These are phyloP conservation scores for Clepsis dumicolana DNA, from an alignment of 2,888 invertebrate species.

Conservation along the genomic window DNA sequence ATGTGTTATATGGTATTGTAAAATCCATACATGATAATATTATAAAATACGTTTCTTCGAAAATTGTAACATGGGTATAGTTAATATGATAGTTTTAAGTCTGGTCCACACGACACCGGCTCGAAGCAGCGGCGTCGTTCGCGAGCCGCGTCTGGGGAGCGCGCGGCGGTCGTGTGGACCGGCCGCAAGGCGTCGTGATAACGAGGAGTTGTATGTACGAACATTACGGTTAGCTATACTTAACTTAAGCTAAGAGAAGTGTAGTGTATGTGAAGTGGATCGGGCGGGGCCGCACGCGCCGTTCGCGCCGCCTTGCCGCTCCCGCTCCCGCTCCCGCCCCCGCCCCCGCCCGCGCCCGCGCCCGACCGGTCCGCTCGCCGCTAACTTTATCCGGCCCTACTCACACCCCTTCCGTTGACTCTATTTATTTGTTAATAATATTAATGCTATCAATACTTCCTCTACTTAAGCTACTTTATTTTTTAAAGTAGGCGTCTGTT, in stretches of 20 bases:
- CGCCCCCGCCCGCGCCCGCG: conserved; percentile 80
- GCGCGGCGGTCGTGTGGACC: conserved; percentile 35
- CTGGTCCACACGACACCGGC: conserved; percentile 40
- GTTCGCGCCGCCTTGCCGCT: conserved; percentile 81
- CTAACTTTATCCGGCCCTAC: conserved; percentile 40
- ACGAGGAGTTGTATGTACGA: conserved; percentile 65
- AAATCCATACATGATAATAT: conserved; percentile 52
- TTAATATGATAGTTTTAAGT: conserved; percentile 60
- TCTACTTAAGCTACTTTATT: conserved; percentile 50
- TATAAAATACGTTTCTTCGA: conserved; percentile 61
- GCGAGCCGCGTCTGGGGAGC: conserved; percentile 18
- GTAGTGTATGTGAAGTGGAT: conserved; percentile 49
- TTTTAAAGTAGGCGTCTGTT: conserved; percentile 47
- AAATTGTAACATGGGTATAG: conserved; percentile 68
- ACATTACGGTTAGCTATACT: conserved; percentile 56
- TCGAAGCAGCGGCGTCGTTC: conserved; percentile 28
- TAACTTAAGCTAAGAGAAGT: conserved; percentile 44
- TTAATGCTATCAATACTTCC: conserved; percentile 44
- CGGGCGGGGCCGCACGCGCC: conserved; percentile 60
- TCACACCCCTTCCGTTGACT: conserved; percentile 42
- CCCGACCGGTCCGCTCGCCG: conserved; percentile 46
- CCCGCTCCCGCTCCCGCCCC: conserved; percentile 57
- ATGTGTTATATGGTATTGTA: conserved; percentile 60
- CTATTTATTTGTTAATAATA: conserved; percentile 55
- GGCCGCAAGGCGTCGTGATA: conserved; percentile 62